Conservation (phyloP, 2,113 vertebrate genomes). For the Picathartes gymnocephalus region DNA sequence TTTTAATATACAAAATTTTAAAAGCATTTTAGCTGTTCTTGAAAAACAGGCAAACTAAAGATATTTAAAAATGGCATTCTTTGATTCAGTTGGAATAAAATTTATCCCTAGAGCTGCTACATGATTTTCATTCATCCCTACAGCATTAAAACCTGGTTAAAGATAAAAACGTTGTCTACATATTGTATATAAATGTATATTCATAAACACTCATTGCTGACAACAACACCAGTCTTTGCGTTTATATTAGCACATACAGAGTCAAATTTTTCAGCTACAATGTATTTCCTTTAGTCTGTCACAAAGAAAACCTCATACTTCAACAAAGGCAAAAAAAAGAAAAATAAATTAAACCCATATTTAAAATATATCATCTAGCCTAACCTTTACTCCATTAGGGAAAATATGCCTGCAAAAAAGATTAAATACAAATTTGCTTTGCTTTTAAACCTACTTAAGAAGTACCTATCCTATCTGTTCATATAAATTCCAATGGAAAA, state of each 20-base stretch:
- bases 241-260: slow-evolving; percentile 27
- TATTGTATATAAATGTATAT: slow-evolving; percentile 29
- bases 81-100: not conserved
- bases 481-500: slow-evolving; percentile 85
- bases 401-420: slow-evolving; percentile 74
- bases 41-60: not conserved
- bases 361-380: slow-evolving; percentile 75
- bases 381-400: slow-evolving; percentile 78
- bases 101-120: slow-evolving; percentile 20
- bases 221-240: not conserved
- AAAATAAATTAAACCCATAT: slow-evolving; percentile 72
- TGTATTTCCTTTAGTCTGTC: slow-evolving; percentile 51
- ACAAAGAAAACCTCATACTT: slow-evolving; percentile 60
- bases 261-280: slow-evolving; percentile 31
- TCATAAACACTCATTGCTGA: slow-evolving; percentile 31
- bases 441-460: slow-evolving; percentile 82
- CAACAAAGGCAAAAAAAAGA: slow-evolving; percentile 21
- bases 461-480: slow-evolving; percentile 78
- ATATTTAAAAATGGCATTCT: not conserved
- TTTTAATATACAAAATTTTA: not conserved
- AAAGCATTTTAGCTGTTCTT: not conserved
- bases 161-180: slow-evolving; percentile 41
- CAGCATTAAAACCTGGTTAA: slow-evolving; percentile 53
- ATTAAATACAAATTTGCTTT: slow-evolving; percentile 82
- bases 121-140: slow-evolving; percentile 44